Percentiles rank a stretch among this genome's conserved stretches.
Conservation (phyloP, 2,888 invertebrate species). For the Trichacis sp. region DNA sequence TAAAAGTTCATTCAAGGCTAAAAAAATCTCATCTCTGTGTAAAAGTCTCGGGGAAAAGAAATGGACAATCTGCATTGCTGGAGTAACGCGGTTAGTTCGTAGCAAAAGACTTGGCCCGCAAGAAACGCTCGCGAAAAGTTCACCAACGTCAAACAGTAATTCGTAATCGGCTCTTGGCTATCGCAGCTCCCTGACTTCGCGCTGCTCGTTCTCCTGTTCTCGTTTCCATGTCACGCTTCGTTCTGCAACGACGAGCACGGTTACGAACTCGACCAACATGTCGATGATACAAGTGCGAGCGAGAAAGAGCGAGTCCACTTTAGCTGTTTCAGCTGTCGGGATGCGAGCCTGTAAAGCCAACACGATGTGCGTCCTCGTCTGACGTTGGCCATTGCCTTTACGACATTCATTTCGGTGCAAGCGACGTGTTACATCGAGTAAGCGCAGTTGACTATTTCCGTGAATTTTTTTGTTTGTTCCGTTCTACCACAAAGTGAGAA, state of each 20-base stretch:
- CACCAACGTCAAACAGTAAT: constrained; percentile 53
- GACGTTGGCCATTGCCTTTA: constrained; percentile 34
- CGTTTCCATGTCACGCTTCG: constrained; percentile 45
- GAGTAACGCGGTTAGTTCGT: constrained; percentile 26
- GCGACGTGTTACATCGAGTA: constrained; percentile 35
- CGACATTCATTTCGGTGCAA: constrained; percentile 35
- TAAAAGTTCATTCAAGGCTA: too few relatives aligned
- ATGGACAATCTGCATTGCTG: not conserved
- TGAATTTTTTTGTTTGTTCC: constrained; percentile 14
- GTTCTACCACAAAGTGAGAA: not conserved
- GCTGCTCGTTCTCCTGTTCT: constrained; percentile 25
- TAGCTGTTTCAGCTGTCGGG: constrained; percentile 40
- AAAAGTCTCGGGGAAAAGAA: constrained; percentile 3
- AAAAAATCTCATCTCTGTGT: too few relatives aligned
- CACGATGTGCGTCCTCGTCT: constrained; percentile 30
- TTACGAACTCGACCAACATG: constrained; percentile 47
- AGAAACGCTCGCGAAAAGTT: constrained; percentile 49
- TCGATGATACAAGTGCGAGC: constrained; percentile 18
- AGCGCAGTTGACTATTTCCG: constrained; percentile 26
- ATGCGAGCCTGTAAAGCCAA: constrained; percentile 42
- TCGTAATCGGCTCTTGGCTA: constrained; percentile 46
- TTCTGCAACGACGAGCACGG: constrained; percentile 51
- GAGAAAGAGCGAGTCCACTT: constrained; percentile 19
- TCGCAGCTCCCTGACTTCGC: constrained; percentile 9
- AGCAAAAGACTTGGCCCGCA: constrained; percentile 27